A percentile compares a stretch with the other conserved stretches of the same genome.
Conservation (phyloP, 2,888 invertebrate species). For the Kryphioiulus occultus region DNA sequence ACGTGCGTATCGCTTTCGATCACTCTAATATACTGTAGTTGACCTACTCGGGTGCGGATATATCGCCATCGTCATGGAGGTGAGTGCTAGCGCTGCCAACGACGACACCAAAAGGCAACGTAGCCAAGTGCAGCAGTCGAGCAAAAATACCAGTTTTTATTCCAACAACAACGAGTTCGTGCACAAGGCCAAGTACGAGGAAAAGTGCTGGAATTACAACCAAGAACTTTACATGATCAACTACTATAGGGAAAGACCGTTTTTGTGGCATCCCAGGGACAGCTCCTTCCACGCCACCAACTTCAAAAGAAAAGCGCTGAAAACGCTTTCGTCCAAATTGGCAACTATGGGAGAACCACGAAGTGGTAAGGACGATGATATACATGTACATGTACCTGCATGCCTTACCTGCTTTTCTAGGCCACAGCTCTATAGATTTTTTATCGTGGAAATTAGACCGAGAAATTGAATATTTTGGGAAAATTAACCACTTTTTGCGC, state of each 20-base stretch:
- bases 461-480: neutral
- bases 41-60: neutral
- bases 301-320: neutral
- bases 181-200: neutral
- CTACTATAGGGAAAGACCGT: neutral
- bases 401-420: neutral
- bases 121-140: neutral
- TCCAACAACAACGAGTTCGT: neutral
- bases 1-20: neutral
- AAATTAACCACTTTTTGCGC: no score
- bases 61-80: neutral
- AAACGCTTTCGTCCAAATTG: neutral
- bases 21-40: no score
- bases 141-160: neutral
- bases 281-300: neutral
- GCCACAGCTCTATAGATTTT: neutral
- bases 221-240: slow-evolving; percentile 22
- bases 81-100: no score
- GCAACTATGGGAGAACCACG: neutral
- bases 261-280: neutral
- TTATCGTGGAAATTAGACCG: neutral
- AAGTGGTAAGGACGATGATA: neutral
- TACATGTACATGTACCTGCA: neutral
- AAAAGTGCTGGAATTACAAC: slow-evolving; percentile 26
- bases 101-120: neutral